Evolutionary conservation across 2,888 invertebrate genomes (phyloP), one percentile per base, ranked within the genome.

Genomic region (Agrilus biguttatus): DNA sequence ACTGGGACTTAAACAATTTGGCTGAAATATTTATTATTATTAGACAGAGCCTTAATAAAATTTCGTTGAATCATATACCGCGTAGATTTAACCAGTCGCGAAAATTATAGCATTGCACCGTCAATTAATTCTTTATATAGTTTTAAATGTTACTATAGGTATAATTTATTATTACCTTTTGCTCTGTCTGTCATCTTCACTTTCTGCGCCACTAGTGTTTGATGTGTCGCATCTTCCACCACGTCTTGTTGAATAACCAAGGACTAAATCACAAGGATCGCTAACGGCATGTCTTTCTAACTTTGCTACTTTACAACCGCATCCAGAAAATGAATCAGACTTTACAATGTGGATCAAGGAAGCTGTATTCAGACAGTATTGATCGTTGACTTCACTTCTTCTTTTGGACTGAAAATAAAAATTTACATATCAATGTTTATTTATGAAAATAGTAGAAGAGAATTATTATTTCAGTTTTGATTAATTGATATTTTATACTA

Each of bases 311-410:
- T 71, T 70, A 43, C 74, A 66, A 45, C 77, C 59, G 48, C 57
- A 71, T 13, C 81, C 80, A 42, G 82, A 80, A 66, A 83, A 82
- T 7, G 83, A 82, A 36, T 80, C 77, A 0, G 83, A 83, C 66
- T 86, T 85, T 14, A 83, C 77, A 40, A 83, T 61, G 34, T 28
- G 28, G 28, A 28, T 28, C 28, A 55, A 49, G 23, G 43, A 39
- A 19, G 36, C 21, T 37, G 38, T 45, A 13, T 41, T 35, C 5
- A 44, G 37, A 10, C 40, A 45, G 21, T 40, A 34, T n/a, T 33
- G 23, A 14, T 34, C 32, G 19, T 36, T 41, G 33, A 39, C 38
- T 13, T 42, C 34, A n/a, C 42, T 43, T 43, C 41, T 43, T 41
- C 45, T 42, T 43, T 45, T 41, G 36, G 45, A 42, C 47, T 47